Evolutionary conservation across 2,113 vertebrate species (phyloP).

Genomic region (Paradoxurus hermaphroditus): DNA sequence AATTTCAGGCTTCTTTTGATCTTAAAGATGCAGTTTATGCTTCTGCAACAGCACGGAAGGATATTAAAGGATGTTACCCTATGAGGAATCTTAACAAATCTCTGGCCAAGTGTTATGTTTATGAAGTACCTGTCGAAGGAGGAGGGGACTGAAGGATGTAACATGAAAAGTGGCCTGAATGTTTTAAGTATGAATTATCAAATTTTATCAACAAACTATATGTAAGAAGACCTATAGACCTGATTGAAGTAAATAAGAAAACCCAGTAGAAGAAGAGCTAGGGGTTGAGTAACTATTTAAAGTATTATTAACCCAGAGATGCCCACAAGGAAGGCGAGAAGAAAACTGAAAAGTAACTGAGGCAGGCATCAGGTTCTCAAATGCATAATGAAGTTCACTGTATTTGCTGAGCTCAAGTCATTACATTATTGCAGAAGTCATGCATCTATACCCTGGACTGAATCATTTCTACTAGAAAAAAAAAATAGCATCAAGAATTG

Average conservation of each 20-base stretch:
- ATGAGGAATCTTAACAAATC: neutral
- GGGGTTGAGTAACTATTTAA: neutral
- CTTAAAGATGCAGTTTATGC: slow-evolving; percentile 50
- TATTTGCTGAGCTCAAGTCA: neutral
- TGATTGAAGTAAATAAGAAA: neutral
- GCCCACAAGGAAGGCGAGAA: neutral
- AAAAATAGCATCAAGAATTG: neutral
- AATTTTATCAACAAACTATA: neutral
- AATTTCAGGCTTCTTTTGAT: slow-evolving; percentile 58
- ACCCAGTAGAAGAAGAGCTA: neutral
- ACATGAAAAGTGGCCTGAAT: neutral
- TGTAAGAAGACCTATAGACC: neutral
- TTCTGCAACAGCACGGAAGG: slow-evolving; percentile 65
- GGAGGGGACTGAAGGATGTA: neutral
- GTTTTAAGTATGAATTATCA: neutral
- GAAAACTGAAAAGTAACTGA: neutral
- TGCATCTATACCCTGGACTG: neutral
- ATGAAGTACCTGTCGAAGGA: neutral
- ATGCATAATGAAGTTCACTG: neutral
- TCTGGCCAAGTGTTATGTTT: neutral
- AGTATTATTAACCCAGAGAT: neutral
- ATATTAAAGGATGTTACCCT: slow-evolving; percentile 42
- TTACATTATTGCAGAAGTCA: neutral
- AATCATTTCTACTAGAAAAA: neutral
- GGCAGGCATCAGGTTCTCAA: neutral